phyloP scores from a whole-genome alignment of 2,113 vertebrate genomes.

The Todiramphus chloris region DNA sequence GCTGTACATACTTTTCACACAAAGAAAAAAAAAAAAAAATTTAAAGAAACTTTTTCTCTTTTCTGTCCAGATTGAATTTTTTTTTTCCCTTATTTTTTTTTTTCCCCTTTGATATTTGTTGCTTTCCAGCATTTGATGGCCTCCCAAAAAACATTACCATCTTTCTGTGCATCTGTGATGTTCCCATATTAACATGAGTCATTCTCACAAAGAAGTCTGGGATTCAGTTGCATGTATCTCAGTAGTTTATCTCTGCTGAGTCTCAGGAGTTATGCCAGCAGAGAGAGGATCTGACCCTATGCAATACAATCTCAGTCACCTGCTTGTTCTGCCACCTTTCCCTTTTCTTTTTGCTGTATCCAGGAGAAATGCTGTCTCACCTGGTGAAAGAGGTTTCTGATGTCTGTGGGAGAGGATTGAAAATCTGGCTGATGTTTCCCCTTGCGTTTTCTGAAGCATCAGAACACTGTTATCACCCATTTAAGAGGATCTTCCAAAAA shows the following conservation, averaged over 20 bases:
- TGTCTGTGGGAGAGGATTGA: not conserved
- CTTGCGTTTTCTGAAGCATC: not conserved
- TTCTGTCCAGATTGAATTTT: not conserved
- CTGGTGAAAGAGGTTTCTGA: not conserved
- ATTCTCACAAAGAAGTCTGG: not conserved
- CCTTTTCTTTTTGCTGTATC: not conserved
- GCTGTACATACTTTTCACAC: not conserved
- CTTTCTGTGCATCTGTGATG: slow-evolving; percentile 10
- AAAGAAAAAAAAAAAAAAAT: not conserved
- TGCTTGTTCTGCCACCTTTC: not conserved
- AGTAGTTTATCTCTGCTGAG: not conserved
- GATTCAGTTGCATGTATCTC: not conserved
- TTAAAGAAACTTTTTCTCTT: not conserved
- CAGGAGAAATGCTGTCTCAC: not conserved
- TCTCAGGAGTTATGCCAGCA: not conserved
- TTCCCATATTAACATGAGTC: not conserved
- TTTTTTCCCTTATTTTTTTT: not conserved
- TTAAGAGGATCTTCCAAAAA: not conserved
- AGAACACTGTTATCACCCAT: not conserved
- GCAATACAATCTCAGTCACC: not conserved
- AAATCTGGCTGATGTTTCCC: not conserved
- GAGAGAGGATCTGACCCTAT: not conserved
- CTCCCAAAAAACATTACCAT: not conserved
- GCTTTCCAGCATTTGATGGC: not conserved
- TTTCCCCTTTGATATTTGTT: not conserved